Evolutionary conservation across 2,113 vertebrate species (phyloP).

Genomic region (Peromyscus californicus): DNA sequence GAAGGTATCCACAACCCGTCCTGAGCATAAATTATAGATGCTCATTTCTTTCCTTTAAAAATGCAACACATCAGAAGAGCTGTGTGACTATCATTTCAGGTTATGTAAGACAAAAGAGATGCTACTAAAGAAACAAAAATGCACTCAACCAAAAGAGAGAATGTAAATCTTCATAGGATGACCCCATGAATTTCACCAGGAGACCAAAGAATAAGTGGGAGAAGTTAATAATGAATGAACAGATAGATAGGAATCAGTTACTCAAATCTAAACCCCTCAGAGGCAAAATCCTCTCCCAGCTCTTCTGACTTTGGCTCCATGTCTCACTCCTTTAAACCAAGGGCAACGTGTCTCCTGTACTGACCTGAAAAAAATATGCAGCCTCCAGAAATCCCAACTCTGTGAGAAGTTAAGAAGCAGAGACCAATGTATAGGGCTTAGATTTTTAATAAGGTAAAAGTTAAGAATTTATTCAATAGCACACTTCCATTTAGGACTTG

Average conservation of each 20-base stretch:
- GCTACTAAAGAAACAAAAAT: constrained; percentile 63
- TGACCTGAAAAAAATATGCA: constrained; percentile 9
- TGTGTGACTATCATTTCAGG: constrained; percentile 53
- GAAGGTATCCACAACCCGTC: constrained; percentile 4
- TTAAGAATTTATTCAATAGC: constrained; percentile 48
- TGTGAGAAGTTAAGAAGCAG: background rate
- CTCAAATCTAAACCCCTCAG: constrained; percentile 31
- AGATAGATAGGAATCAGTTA: constrained; percentile 32
- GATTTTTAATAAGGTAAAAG: constrained; percentile 57
- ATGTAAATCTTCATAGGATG: constrained; percentile 18
- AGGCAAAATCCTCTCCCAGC: background rate
- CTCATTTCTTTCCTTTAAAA: constrained; percentile 75
- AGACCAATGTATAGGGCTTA: background rate
- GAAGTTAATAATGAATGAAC: constrained; percentile 71
- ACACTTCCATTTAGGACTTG: background rate
- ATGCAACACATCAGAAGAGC: constrained; percentile 72
- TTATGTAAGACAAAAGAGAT: constrained; percentile 64
- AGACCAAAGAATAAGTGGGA: constrained; percentile 54
- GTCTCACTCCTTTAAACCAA: constrained; percentile 43
- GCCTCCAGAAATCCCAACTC: constrained; percentile 24
- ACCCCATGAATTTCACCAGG: constrained; percentile 60
- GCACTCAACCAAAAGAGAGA: constrained; percentile 32
- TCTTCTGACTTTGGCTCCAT: background rate
- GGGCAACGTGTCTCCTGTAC: background rate
- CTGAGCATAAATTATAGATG: constrained; percentile 72